phyloP scores from a whole-genome alignment of 2,888 invertebrate species.

The Zygothrica quintamaculata region DNA sequence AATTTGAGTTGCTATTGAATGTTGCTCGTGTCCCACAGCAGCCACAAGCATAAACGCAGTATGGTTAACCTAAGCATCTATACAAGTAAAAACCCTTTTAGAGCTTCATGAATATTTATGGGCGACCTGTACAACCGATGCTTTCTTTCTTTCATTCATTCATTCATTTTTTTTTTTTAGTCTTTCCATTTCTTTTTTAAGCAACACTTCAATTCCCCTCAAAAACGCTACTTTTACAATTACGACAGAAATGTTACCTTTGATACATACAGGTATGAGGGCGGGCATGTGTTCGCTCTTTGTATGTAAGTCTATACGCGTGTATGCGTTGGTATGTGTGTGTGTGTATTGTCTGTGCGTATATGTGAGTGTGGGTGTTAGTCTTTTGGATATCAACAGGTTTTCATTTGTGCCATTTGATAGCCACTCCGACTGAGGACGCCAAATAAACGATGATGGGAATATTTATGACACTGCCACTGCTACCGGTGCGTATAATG shows the following conservation, averaged over 20 bases:
- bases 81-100: conserved; percentile 65
- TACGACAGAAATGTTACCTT: conserved; percentile 56
- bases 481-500: conserved; percentile 72
- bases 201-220: conserved; percentile 46
- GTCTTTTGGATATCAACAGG: conserved; percentile 69
- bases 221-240: conserved; percentile 61
- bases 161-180: conserved; percentile 23
- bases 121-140: conserved; percentile 37
- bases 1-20: conserved; percentile 32
- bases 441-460: conserved; percentile 77
- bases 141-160: conserved; percentile 24
- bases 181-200: conserved; percentile 18
- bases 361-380: conserved; percentile 20
- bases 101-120: conserved; percentile 80
- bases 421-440: conserved; percentile 52
- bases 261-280: conserved; percentile 23
- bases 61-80: conserved; percentile 48
- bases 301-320: background rate
- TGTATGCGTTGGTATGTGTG: conserved; percentile 3
- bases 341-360: background rate
- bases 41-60: conserved; percentile 12
- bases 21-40: conserved; percentile 4
- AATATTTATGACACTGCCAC: conserved; percentile 80
- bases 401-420: conserved; percentile 76
- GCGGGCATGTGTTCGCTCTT: background rate